A percentile compares a stretch with the other conserved stretches of the same genome.
Conservation (phyloP, 2,113 vertebrate species). For the Collichthys lucidus region DNA sequence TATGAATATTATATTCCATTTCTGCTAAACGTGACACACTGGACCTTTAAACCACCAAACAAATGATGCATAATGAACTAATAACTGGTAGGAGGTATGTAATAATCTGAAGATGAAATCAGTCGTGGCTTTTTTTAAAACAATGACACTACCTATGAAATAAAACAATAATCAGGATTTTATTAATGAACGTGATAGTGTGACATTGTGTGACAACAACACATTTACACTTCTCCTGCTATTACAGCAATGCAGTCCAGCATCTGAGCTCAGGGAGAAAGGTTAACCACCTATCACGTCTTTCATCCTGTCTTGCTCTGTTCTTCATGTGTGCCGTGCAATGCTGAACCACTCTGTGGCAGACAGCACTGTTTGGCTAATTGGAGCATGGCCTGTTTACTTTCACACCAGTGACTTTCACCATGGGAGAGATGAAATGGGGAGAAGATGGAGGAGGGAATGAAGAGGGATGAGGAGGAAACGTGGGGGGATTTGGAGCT, state of each 20-base stretch:
- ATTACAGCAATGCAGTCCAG: neutral
- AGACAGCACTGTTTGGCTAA: constrained; percentile 59
- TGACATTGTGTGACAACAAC: neutral
- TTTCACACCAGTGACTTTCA: constrained; percentile 76
- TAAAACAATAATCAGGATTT: neutral
- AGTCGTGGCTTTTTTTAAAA: neutral
- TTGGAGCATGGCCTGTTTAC: constrained; percentile 77
- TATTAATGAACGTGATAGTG: neutral
- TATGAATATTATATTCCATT: too few relatives aligned
- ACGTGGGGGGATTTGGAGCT: neutral
- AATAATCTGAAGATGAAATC: neutral
- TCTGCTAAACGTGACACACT: too few relatives aligned
- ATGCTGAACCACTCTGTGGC: constrained; percentile 13
- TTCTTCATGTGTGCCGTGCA: constrained; percentile 1
- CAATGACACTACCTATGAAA: neutral
- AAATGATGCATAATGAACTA: too few relatives aligned
- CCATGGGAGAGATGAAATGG: constrained; percentile 32
- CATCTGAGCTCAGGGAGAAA: neutral
- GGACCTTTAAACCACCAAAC: too few relatives aligned
- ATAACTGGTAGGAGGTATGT: neutral
- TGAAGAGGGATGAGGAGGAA: constrained; percentile 5
- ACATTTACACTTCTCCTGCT: neutral
- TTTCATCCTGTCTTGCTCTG: neutral
- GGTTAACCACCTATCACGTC: too few relatives aligned
- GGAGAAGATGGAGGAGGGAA: constrained; percentile 47